Percentiles rank a stretch among this genome's conserved stretches.
Conservation (phyloP, 1,140 invertebrate genomes). For the Scylla paramamosain region DNA sequence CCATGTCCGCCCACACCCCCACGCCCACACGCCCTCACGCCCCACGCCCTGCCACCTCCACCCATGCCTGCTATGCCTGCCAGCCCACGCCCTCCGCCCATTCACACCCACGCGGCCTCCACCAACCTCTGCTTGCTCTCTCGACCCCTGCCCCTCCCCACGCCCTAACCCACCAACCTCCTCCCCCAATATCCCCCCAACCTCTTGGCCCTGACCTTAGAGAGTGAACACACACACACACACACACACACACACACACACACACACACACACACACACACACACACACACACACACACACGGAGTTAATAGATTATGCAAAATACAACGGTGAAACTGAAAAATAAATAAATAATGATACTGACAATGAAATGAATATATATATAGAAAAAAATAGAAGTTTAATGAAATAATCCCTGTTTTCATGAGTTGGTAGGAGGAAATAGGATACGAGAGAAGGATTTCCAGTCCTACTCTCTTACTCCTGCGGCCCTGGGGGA, state of each 20-base stretch:
- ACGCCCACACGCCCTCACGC: background rate
- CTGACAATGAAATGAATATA: too few relatives aligned
- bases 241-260: conserved; percentile 41
- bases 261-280: conserved; percentile 25
- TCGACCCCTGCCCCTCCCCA: background rate
- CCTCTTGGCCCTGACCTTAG: background rate
- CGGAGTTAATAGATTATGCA: background rate
- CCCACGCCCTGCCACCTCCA: background rate
- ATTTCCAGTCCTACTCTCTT: too few relatives aligned
- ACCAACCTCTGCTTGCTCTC: background rate
- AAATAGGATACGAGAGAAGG: too few relatives aligned
- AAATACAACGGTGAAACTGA: background rate
- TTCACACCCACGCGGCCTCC: background rate
- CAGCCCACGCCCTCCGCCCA: conserved; percentile 15
- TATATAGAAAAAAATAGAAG: too few relatives aligned
- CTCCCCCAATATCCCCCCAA: background rate
- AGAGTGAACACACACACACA: conserved; percentile 2
- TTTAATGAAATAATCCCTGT: too few relatives aligned
- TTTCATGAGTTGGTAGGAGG: too few relatives aligned
- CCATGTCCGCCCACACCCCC: background rate
- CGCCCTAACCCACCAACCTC: background rate
- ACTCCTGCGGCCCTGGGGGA: too few relatives aligned
- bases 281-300: conserved; percentile 48
- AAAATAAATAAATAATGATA: too few relatives aligned
- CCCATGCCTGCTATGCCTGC: conserved; percentile 17